These are phyloP conservation scores for Chrysolina americana DNA, from an alignment of 2,888 invertebrate genomes.

Conservation along the genomic window DNA sequence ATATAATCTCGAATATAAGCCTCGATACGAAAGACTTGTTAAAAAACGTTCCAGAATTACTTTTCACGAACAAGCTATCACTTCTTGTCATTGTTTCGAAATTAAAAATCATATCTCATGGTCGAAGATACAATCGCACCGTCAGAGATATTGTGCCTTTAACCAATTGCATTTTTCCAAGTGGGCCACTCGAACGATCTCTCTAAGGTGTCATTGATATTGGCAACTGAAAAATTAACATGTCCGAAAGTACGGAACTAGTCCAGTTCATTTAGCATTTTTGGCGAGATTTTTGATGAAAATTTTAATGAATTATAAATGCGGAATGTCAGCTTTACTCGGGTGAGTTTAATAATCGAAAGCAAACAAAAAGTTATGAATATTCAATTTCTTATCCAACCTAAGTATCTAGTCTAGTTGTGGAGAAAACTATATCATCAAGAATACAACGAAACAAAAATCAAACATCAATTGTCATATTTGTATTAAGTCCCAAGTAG, in stretches of 20 bases:
- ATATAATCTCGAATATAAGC: neutral
- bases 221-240: constrained; percentile 3
- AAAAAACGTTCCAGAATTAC: constrained; percentile 2
- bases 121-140: constrained; percentile 7
- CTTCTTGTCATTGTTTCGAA: constrained; percentile 15
- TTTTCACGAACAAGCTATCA: constrained; percentile 15
- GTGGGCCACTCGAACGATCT: neutral
- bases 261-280: neutral
- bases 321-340: no score
- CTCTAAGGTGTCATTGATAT: constrained; percentile 1
- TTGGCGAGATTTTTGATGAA: neutral
- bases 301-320: no score
- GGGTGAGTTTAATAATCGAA: no score
- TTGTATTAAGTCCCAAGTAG: no score
- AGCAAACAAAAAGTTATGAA: no score
- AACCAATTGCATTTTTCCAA: neutral
- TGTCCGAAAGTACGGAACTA: neutral
- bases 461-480: no score
- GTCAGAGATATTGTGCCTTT: constrained; percentile 8
- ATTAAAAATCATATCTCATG: constrained; percentile 18
- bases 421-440: no score
- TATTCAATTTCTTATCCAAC: no score
- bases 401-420: no score
- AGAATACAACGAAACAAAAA: no score
- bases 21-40: neutral